These are phyloP conservation scores for Beris chalybata DNA, from an alignment of 2,888 invertebrate genomes.

Conservation along the genomic window DNA sequence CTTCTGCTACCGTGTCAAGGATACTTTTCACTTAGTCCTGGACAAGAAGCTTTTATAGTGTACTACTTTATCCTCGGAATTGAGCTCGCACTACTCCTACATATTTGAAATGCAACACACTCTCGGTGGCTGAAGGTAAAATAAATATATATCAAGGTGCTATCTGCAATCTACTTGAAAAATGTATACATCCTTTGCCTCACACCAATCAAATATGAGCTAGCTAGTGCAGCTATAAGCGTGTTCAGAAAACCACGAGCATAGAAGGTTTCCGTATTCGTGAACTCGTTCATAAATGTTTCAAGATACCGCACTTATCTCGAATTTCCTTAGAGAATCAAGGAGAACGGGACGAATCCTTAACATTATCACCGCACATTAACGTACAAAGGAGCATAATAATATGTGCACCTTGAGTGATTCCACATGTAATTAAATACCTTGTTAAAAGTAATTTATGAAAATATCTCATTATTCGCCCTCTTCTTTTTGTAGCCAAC, in stretches of 20 bases:
- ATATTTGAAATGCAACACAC: constrained; percentile 12
- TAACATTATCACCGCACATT: constrained; percentile 30
- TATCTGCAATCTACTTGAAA: neutral
- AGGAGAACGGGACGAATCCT: constrained; percentile 20
- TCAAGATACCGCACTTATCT: constrained; percentile 24
- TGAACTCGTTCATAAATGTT: constrained; percentile 6
- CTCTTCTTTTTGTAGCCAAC: neutral
- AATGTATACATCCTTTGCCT: neutral
- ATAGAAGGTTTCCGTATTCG: constrained; percentile 7
- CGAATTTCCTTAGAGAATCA: constrained; percentile 14
- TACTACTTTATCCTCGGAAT: neutral
- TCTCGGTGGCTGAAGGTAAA: neutral
- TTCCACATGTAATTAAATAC: constrained; percentile 34
- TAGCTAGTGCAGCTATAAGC: constrained; percentile 18
- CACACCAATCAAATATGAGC: constrained; percentile 18
- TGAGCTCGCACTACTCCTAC: neutral
- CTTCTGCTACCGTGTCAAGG: neutral
- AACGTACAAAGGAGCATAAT: constrained; percentile 29
- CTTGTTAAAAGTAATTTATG: constrained; percentile 34
- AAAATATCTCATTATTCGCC: constrained; percentile 31
- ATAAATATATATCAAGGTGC: neutral
- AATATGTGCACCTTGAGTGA: constrained; percentile 34
- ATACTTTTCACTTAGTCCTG: neutral
- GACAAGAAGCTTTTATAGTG: neutral
- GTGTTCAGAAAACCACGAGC: neutral